These are phyloP conservation scores for Zophobas morio DNA, from an alignment of 1,140 invertebrate genomes.

Conservation along the genomic window DNA sequence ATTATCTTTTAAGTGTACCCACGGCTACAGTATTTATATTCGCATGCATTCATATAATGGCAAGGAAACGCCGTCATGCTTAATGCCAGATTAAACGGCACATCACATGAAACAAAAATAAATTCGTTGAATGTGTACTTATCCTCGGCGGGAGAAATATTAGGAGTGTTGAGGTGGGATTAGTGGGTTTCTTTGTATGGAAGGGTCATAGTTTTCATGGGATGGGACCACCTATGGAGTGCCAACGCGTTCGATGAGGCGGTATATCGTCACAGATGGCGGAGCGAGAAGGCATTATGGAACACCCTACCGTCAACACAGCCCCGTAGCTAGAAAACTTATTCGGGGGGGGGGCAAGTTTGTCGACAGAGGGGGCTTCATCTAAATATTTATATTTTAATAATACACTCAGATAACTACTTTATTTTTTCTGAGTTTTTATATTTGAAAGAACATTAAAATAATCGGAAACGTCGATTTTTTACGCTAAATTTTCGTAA, in stretches of 20 bases:
- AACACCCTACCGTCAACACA: too few relatives aligned
- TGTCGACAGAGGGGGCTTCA: too few relatives aligned
- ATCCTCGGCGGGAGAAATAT: neutral
- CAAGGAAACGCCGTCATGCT: constrained; percentile 37
- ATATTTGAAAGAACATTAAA: too few relatives aligned
- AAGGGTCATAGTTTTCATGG: neutral
- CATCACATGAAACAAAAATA: constrained; percentile 6
- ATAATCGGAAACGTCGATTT: too few relatives aligned
- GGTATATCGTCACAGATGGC: neutral
- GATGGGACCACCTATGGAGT: neutral
- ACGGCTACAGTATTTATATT: constrained; percentile 26
- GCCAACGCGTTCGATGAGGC: neutral
- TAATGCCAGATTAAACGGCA: constrained; percentile 30
- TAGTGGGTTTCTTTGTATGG: neutral
- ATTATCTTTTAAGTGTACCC: constrained; percentile 34
- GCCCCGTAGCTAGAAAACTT: too few relatives aligned
- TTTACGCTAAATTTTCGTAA: too few relatives aligned
- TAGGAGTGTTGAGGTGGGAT: neutral
- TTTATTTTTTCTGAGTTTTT: too few relatives aligned
- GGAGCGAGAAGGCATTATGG: too few relatives aligned
- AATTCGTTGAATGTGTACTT: neutral
- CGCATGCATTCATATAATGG: constrained; percentile 26
- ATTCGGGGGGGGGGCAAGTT: too few relatives aligned
- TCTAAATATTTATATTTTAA: too few relatives aligned
- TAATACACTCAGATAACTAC: too few relatives aligned